Conservation (phyloP, 2,113 vertebrate species). For the Erythrolamprus reginae region DNA sequence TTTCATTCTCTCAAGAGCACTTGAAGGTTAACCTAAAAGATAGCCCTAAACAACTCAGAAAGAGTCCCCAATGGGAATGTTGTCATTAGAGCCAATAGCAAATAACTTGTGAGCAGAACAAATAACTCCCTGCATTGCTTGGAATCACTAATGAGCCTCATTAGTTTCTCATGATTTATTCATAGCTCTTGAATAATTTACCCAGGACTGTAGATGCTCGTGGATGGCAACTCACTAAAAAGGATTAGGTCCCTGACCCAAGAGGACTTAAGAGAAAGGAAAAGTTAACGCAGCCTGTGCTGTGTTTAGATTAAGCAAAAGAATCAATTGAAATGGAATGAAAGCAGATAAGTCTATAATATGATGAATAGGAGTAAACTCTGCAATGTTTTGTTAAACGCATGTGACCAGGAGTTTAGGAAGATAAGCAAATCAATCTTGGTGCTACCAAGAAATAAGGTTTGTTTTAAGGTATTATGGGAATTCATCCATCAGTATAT, state of each 20-base stretch:
- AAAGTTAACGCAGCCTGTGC: not conserved
- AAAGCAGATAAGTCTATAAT: not conserved
- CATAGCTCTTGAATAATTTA: not conserved
- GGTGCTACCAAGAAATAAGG: not conserved
- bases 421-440: not conserved
- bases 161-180: conserved; percentile 29
- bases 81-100: conserved; percentile 37
- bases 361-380: not conserved
- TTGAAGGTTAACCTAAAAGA: conserved; percentile 40
- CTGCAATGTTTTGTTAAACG: not conserved
- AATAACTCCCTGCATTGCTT: conserved; percentile 37
- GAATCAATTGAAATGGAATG: not conserved
- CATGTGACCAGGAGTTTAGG: not conserved
- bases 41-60: not conserved
- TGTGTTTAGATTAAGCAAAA: not conserved
- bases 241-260: not conserved
- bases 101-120: conserved; percentile 26
- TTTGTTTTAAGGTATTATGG: not conserved
- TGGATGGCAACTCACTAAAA: not conserved
- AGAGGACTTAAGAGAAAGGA: not conserved
- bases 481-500: not conserved
- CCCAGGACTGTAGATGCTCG: not conserved
- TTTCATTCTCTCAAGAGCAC: conserved; percentile 14
- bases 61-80: conserved; percentile 30
- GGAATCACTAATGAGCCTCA: conserved; percentile 38